A percentile compares a stretch with the other conserved stretches of the same genome.
These are phyloP conservation scores for Epiperipatus broadwayi DNA, from an alignment of 2,888 invertebrate genomes.

Conservation along the genomic window DNA sequence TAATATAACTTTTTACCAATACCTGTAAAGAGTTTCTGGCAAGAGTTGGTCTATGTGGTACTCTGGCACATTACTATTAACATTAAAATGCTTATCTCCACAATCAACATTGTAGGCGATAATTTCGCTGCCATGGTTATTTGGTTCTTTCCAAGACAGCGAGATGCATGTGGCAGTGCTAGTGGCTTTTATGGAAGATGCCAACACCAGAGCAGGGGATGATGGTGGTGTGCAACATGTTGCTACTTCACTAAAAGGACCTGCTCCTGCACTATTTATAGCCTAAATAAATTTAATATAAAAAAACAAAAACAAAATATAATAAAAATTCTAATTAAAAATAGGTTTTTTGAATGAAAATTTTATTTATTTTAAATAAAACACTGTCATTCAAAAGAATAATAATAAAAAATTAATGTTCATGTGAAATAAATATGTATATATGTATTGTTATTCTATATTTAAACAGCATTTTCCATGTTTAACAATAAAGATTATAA, in stretches of 20 bases:
- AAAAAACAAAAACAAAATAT: constrained; percentile 16
- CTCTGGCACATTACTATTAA: constrained; percentile 36
- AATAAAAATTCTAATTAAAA: constrained; percentile 8
- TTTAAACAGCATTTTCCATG: too few species aligned
- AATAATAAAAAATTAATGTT: too few species aligned
- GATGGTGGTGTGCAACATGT: constrained; percentile 57
- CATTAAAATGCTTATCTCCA: constrained; percentile 35
- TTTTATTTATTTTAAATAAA: too few species aligned
- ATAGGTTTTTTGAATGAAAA: too few species aligned
- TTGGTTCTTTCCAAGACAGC: constrained; percentile 54
- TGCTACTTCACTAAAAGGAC: constrained; percentile 46
- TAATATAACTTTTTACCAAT: too few species aligned
- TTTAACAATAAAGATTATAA: too few species aligned
- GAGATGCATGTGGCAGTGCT: constrained; percentile 48
- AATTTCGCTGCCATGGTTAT: constrained; percentile 52
- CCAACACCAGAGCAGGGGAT: constrained; percentile 45
- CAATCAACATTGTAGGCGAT: constrained; percentile 54
- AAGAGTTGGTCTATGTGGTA: constrained; percentile 45
- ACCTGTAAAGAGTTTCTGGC: constrained; percentile 57
- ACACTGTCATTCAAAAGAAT: too few species aligned
- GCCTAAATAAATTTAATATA: too few species aligned
- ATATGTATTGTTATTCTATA: too few species aligned
- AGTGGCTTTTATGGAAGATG: constrained; percentile 25
- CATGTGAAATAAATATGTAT: too few species aligned
- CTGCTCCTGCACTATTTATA: constrained; percentile 56